phyloP scores from a whole-genome alignment of 2,113 vertebrate genomes.

The Holacanthus passer region DNA sequence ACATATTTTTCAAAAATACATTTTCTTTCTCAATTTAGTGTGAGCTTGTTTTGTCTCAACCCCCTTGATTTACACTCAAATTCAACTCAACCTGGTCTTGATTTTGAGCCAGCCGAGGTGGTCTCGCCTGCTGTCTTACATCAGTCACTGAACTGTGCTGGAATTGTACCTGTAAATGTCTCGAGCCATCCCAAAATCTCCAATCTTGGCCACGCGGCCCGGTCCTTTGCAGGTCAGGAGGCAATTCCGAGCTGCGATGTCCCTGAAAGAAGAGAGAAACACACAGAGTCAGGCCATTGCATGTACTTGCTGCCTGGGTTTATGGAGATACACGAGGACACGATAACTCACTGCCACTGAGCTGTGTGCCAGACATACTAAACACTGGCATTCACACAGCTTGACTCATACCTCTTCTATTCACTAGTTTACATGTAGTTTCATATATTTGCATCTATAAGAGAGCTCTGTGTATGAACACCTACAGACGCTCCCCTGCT shows the following conservation, averaged over 20 bases:
- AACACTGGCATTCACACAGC: not conserved
- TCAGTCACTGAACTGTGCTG: not conserved
- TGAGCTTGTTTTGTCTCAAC: not conserved
- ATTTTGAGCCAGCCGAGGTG: not conserved
- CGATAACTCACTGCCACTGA: not conserved
- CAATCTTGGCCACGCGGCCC: conserved; percentile 96
- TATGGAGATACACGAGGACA: not conserved
- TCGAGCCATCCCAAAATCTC: conserved; percentile 98
- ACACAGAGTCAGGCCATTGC: conserved; percentile 1
- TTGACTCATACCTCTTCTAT: not conserved
- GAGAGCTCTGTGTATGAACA: conserved; percentile 24
- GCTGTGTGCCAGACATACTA: not conserved
- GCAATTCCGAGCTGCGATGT: conserved; percentile 98
- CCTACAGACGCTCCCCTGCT: conserved; percentile 33
- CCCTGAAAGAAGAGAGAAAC: conserved; percentile 82
- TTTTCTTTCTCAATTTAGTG: not conserved
- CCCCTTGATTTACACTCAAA: not conserved
- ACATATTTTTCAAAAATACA: not conserved
- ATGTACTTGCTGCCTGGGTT: not conserved
- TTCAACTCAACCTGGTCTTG: not conserved
- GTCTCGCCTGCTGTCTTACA: not conserved
- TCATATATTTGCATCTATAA: conserved; percentile 51
- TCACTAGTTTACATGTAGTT: conserved; percentile 8
- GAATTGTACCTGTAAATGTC: conserved; percentile 95
- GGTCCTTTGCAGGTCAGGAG: conserved; percentile 94